A percentile compares a stretch with the other conserved stretches of the same genome.
Conservation (phyloP, 2,113 vertebrate genomes). For the Petromus typicus region DNA sequence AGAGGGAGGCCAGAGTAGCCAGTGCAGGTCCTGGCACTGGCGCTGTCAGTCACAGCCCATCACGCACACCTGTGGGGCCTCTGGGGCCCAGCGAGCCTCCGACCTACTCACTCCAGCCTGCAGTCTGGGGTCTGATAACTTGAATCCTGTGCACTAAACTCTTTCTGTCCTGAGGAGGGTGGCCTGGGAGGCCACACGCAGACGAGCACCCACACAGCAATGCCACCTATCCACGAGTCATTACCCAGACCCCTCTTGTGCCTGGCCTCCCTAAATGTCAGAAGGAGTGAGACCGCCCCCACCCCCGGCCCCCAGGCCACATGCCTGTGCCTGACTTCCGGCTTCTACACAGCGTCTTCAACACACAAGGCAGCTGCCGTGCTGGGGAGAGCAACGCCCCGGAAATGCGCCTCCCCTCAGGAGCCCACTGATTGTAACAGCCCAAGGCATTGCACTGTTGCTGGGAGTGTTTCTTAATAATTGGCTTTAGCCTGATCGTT, state of each 20-base stretch:
- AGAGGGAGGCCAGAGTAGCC: accelerated
- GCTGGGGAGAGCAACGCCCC: not conserved
- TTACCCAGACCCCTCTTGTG: not conserved
- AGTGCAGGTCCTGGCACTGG: too few relatives aligned
- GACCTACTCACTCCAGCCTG: accelerated
- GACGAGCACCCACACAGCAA: too few relatives aligned
- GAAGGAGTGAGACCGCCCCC: accelerated
- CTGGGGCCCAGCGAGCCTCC: accelerated
- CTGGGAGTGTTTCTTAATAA: conserved; percentile 71
- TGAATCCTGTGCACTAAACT: accelerated
- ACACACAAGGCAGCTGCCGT: conserved; percentile 10
- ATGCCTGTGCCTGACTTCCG: not conserved
- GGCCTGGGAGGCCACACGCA: not conserved
- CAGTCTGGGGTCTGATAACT: not conserved
- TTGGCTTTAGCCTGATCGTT: conserved; percentile 69
- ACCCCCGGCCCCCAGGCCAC: not conserved
- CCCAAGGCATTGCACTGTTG: not conserved
- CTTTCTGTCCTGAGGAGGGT: not conserved
- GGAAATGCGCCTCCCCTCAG: not conserved
- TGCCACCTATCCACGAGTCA: not conserved
- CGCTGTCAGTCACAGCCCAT: not conserved
- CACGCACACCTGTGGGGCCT: accelerated
- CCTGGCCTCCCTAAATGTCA: too few relatives aligned
- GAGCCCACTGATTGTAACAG: conserved; percentile 30
- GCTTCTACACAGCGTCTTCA: not conserved